Evolutionary conservation across 2,113 vertebrate species (phyloP), one percentile per base, ranked within the genome.

Genomic region (Hymenochirus boettgeri): DNA sequence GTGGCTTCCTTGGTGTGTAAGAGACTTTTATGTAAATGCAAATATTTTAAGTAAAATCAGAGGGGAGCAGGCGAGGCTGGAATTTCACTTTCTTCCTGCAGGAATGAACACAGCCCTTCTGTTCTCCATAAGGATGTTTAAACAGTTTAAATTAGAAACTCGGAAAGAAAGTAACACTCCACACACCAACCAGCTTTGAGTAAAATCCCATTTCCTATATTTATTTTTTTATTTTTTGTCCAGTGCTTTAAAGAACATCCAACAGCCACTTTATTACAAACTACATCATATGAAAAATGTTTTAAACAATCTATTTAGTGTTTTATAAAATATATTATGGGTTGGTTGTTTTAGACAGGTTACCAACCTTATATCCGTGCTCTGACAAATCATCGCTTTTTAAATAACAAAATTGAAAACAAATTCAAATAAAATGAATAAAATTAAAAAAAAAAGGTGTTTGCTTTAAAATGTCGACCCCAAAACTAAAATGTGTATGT

Each of bases 131-230:
- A 52, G 42, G 61, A 22, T 62, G 59, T 62, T 67, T 60, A 62
- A 69, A 26, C 23, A 21, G 39, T 51, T 75, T 65, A 53, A n/a
- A 29, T 45, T 60, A 51, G 45, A 55, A 42, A 33, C 62, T 46
- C 57, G 46, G 42, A 60, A 51, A 70, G 45, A 55, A 46, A 35
- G 61, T n/a, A 10, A 18, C 0, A 0, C 48, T 61, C 62, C 39
- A 62, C 62, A 57, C 56, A 57, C 56, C 51, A 56, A 57, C 57
- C 31, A 42, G 39, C 22, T 45, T 2, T 0, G 58, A 25, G 17
- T 61, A 57, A 51, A 55, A 50, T 26, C 35, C 50, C 42, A 18
- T 70, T 75, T 70, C 63, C 26, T 33, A 24, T 42, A 12, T 1
- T 0, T 61, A 39, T 33, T 31, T 6, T n/a, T 42, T 42, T 15